Conservation (phyloP, 2,113 vertebrate genomes). For the Sminthopsis crassicaudata region DNA sequence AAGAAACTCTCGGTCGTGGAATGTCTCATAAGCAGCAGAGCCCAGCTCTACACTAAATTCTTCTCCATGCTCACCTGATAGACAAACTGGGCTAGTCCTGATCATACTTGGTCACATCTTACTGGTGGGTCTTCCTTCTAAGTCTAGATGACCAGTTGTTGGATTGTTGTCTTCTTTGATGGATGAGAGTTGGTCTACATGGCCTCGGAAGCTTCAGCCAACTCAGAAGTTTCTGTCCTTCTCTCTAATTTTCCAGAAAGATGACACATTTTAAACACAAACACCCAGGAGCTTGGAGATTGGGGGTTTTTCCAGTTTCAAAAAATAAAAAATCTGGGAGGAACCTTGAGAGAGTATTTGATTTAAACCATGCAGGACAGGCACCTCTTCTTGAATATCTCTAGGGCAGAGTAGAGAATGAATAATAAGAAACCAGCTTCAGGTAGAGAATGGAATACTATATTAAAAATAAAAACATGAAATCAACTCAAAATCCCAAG, state of each 20-base stretch:
- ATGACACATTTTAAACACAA: not conserved
- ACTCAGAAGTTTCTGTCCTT: not conserved
- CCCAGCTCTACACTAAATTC: too few relatives aligned
- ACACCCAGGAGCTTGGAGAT: not conserved
- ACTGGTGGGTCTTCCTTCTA: not conserved
- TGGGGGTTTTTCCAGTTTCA: not conserved
- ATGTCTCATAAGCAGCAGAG: too few relatives aligned
- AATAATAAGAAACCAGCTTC: not conserved
- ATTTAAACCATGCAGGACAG: not conserved
- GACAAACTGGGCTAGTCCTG: not conserved
- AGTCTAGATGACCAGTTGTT: not conserved
- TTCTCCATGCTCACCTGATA: too few relatives aligned
- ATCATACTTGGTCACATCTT: not conserved
- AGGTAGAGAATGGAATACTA: not conserved
- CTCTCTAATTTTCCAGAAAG: not conserved
- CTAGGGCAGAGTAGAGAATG: not conserved
- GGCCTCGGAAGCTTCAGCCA: not conserved
- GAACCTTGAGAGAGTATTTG: not conserved
- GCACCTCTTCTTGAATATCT: not conserved
- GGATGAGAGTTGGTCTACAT: not conserved
- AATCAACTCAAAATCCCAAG: not conserved
- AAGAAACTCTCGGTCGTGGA: too few relatives aligned
- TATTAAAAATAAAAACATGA: not conserved
- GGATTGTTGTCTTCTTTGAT: not conserved
- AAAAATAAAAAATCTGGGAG: not conserved